Conservation (phyloP, 2,113 vertebrate species). For the Egretta garzetta region DNA sequence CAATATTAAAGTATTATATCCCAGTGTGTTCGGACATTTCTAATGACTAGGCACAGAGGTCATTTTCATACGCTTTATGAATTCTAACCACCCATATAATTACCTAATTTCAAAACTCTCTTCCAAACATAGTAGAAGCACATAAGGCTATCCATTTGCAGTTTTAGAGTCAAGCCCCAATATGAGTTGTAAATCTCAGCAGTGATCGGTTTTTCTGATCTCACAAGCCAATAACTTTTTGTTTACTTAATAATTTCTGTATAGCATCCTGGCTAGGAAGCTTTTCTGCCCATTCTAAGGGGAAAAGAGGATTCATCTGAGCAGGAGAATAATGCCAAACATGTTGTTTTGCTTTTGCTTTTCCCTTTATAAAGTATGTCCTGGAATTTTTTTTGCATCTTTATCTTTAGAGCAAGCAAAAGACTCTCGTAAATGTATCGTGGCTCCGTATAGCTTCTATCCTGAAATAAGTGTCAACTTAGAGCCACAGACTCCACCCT, state of each 20-base stretch:
- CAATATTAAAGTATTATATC: neutral
- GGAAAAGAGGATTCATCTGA: neutral
- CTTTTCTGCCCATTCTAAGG: neutral
- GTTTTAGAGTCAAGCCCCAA: neutral
- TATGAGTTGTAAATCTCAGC: neutral
- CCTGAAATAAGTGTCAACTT: neutral
- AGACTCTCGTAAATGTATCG: neutral
- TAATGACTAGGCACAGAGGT: neutral
- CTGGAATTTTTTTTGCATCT: neutral
- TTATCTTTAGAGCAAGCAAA: neutral
- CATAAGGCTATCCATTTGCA: neutral
- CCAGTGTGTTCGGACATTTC: neutral
- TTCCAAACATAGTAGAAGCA: neutral
- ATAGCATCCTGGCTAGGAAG: neutral
- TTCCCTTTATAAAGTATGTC: neutral
- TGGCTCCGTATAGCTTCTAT: neutral
- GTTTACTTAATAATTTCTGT: neutral
- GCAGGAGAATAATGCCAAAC: neutral
- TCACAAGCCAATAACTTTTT: constrained; percentile 16
- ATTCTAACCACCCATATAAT: constrained; percentile 17
- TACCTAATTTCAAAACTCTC: constrained; percentile 8
- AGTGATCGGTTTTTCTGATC: constrained; percentile 1
- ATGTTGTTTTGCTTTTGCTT: neutral
- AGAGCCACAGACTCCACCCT: neutral
- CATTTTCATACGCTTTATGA: constrained; percentile 21